A percentile compares a stretch with the other conserved stretches of the same genome.
Evolutionary conservation across 1,140 invertebrate species (phyloP).

Genomic region (Cotesia chilonis): DNA sequence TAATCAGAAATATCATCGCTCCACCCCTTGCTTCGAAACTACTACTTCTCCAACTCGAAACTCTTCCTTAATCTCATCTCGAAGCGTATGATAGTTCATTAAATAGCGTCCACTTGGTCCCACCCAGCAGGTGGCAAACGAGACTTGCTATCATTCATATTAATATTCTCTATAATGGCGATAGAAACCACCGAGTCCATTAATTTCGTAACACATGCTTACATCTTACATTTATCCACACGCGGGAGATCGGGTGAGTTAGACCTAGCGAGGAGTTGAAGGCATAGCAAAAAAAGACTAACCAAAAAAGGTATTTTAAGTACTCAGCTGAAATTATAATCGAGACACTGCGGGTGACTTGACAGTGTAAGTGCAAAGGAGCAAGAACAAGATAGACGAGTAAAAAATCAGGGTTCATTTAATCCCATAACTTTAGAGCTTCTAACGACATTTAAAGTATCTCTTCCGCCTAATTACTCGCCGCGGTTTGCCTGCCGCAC

Average conservation of each 20-base stretch:
- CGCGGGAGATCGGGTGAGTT: background rate
- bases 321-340: constrained; percentile 15
- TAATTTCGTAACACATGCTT: constrained; percentile 21
- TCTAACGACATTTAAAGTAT: constrained; percentile 39
- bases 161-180: constrained; percentile 25
- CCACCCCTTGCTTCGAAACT: no score
- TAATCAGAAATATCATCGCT: no score
- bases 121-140: constrained; percentile 27
- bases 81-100: constrained; percentile 14
- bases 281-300: background rate
- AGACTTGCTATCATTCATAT: constrained; percentile 27
- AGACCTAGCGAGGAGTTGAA: no score
- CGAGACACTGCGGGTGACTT: constrained; percentile 14
- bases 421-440: background rate
- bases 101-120: constrained; percentile 15
- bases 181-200: constrained; percentile 26
- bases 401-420: background rate
- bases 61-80: background rate
- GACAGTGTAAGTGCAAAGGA: background rate
- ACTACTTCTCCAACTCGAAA: background rate
- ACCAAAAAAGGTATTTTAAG: background rate
- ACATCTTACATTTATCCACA: background rate
- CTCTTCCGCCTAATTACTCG: constrained; percentile 33
- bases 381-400: no score
- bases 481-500: background rate